These are phyloP conservation scores for Alethe castanea DNA, from an alignment of 2,113 vertebrate genomes.

Conservation along the genomic window DNA sequence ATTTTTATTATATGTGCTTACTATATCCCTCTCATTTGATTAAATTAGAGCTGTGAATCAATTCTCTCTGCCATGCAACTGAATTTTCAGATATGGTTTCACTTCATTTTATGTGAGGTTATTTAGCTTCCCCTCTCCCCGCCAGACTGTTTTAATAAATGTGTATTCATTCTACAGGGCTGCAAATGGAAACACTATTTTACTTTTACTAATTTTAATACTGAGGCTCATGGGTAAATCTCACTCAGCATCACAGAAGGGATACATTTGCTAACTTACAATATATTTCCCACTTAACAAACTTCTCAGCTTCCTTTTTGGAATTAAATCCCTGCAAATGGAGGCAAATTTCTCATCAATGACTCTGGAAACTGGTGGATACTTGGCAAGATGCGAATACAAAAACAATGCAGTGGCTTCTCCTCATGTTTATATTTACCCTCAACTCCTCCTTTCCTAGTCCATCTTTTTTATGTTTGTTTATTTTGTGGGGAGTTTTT, in stretches of 20 bases:
- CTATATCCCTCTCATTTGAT: neutral
- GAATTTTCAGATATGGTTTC: slow-evolving; percentile 1
- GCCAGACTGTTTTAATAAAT: neutral
- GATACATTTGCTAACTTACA: neutral
- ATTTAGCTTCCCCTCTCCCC: neutral
- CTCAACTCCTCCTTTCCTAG: neutral
- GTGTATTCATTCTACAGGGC: neutral
- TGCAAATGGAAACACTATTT: neutral
- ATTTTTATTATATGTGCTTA: slow-evolving; percentile 41
- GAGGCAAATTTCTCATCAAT: neutral
- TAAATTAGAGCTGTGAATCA: slow-evolving; percentile 20
- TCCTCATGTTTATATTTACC: neutral
- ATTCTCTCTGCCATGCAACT: neutral
- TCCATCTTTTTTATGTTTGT: neutral
- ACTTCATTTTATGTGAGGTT: slow-evolving; percentile 2
- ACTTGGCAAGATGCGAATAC: neutral
- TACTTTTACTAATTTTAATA: slow-evolving; percentile 9
- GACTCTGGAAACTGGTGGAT: neutral
- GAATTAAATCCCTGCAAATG: neutral
- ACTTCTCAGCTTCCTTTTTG: neutral
- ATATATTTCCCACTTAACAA: neutral
- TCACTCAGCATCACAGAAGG: neutral
- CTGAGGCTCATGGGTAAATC: neutral
- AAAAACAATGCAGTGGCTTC: neutral
- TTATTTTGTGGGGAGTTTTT: neutral